A percentile compares a stretch with the other conserved stretches of the same genome.
Conservation (phyloP, 2,797 vertebrate species). For the Argya squamiceps region DNA sequence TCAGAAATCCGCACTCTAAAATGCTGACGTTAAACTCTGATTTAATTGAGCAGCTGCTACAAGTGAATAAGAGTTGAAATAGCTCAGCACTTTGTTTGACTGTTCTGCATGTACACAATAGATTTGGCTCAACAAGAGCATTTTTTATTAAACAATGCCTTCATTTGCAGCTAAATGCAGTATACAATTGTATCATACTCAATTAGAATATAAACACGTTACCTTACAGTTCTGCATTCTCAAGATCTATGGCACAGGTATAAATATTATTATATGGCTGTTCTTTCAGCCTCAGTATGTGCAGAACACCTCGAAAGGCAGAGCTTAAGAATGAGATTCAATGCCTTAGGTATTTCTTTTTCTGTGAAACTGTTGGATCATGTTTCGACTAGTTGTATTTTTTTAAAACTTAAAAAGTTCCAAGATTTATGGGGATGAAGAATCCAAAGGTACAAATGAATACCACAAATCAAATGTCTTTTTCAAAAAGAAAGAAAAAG, state of each 20-base stretch:
- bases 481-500: not conserved
- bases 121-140: conserved; percentile 15
- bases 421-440: not conserved
- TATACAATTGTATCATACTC: not conserved
- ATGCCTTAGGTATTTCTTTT: not conserved
- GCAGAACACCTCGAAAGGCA: not conserved
- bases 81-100: conserved; percentile 44
- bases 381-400: not conserved
- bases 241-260: not conserved
- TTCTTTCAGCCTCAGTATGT: not conserved
- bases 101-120: conserved; percentile 23
- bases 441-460: not conserved
- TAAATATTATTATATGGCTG: not conserved
- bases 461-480: not conserved
- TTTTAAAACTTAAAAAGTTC: not conserved
- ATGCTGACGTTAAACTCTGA: conserved; percentile 36
- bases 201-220: not conserved
- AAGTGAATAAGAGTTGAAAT: conserved; percentile 38
- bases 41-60: conserved; percentile 65
- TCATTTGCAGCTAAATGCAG: conserved; percentile 23
- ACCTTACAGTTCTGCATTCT: not conserved
- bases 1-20: conserved; percentile 44
- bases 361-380: not conserved
- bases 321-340: not conserved
- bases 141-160: conserved; percentile 39